Base-by-base conservation (phyloP, 2,797 vertebrate species). In the Chaenodraco wilsoni region DNA sequence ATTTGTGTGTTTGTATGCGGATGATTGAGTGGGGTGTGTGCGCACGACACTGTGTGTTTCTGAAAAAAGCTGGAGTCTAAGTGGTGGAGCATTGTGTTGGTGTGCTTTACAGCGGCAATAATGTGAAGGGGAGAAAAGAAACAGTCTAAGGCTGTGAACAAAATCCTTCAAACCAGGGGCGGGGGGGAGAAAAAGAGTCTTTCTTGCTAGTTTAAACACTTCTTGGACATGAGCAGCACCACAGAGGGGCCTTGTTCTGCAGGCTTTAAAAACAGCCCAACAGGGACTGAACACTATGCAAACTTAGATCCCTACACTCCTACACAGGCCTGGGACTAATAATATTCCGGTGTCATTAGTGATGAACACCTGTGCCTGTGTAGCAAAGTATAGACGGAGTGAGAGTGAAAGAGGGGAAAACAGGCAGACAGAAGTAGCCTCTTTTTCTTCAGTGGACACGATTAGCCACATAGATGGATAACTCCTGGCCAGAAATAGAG, bases 311-410 rank as follows among this genome's bases (percentile, higher is more conserved):
- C 74, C 62, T 50, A 58, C 84, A 77, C 82, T 83, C 84, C 74
- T 50, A 64, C 52, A 23, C 71, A 63, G 73, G 72, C 77, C 78
- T 72, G 83, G 81, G 73, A 82, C 87, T 90, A 89, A 92, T 90
- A 90, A 93, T 91, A 93, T 80, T 88, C 83, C 69, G 70, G 80
- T 89, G 85, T 89, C 91, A 90, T 92, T 89, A 89, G 88, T 84
- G 86, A 91, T 84, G 76, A 79, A 91, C 92, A 91, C 86, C 84
- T 92, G 90, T 86, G 86, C 77, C 74, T 78, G 65, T 73, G 71
- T 19, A 64, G 75, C 23, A 62, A 65, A 67, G 74, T 62, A 78
- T 19, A 84, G 79, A 79, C 51, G 52, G 51, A 79, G 65, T 41
- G 70, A 80, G 65, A 76, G 75, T 21, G 40, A 62, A 49, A 52